Conservation (phyloP, 2,797 vertebrate genomes). For the Rhinatrema bivittatum region DNA sequence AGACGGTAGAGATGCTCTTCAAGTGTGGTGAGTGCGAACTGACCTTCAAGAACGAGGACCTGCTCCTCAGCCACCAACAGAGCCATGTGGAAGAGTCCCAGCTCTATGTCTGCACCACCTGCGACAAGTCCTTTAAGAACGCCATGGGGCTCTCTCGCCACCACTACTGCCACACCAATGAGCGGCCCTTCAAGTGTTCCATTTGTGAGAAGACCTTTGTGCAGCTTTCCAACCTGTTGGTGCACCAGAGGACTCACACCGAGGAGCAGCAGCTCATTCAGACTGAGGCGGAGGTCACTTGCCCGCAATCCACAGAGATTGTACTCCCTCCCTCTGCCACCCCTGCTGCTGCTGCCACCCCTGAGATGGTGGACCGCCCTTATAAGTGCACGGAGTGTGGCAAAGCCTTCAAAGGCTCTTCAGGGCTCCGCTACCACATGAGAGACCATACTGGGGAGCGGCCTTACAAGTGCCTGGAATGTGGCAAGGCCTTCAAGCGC, state of each 20-base stretch:
- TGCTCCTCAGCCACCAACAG: slow-evolving; percentile 74
- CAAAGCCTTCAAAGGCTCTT: slow-evolving; percentile 75
- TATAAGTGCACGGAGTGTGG: slow-evolving; percentile 72
- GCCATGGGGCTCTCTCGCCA: slow-evolving; percentile 76
- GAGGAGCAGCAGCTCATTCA: slow-evolving; percentile 78
- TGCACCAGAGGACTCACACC: slow-evolving; percentile 84
- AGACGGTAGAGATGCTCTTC: slow-evolving; percentile 69
- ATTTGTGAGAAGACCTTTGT: slow-evolving; percentile 79
- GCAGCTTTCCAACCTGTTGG: slow-evolving; percentile 74
- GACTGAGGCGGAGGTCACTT: slow-evolving; percentile 80
- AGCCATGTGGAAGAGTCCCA: slow-evolving; percentile 44
- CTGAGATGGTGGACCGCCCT: slow-evolving; percentile 51
- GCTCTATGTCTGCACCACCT: slow-evolving; percentile 67
- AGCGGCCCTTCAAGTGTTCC: slow-evolving; percentile 71
- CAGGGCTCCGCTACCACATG: slow-evolving; percentile 67
- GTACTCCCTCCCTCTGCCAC: not conserved
- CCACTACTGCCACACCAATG: slow-evolving; percentile 51
- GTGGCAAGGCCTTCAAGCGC: slow-evolving; percentile 85
- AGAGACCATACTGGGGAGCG: slow-evolving; percentile 74
- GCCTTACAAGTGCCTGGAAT: slow-evolving; percentile 66
- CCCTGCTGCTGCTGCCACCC: no score
- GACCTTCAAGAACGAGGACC: slow-evolving; percentile 70
- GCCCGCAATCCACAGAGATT: slow-evolving; percentile 41
- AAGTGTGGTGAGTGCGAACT: slow-evolving; percentile 76
- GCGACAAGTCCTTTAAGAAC: slow-evolving; percentile 81